Conservation (phyloP, 1,140 invertebrate species). For the Leptinotarsa undecemlineata region DNA sequence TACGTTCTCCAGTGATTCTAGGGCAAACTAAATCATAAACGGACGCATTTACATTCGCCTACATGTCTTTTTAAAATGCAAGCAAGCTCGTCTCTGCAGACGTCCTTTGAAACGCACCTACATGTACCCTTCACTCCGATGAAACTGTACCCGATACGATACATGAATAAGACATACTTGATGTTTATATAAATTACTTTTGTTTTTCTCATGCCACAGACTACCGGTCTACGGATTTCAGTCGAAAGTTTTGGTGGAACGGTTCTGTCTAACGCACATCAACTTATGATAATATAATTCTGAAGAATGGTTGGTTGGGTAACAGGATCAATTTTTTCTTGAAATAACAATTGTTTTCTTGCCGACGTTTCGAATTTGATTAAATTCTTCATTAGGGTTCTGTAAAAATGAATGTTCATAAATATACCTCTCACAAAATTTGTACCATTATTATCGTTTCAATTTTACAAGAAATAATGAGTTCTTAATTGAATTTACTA, state of each 20-base stretch:
- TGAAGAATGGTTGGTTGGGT: too few relatives aligned
- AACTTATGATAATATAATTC: too few relatives aligned
- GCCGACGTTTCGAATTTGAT: too few relatives aligned
- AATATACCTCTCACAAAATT: too few relatives aligned
- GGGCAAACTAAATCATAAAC: neutral
- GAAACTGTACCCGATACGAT: neutral
- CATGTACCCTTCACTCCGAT: neutral
- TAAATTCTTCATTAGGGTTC: too few relatives aligned
- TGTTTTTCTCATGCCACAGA: neutral
- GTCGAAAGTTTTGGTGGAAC: neutral
- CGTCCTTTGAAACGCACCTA: constrained; percentile 7
- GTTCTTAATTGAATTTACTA: too few relatives aligned
- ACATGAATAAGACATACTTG: neutral
- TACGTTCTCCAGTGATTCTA: neutral
- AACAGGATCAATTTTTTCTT: too few relatives aligned
- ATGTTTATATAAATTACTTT: neutral
- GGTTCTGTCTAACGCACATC: neutral
- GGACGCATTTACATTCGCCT: constrained; percentile 5
- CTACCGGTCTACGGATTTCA: neutral
- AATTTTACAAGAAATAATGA: too few relatives aligned
- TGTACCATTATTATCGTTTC: too few relatives aligned
- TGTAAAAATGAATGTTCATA: too few relatives aligned
- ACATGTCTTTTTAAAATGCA: constrained; percentile 6
- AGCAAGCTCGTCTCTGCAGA: neutral
- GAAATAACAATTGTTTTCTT: too few relatives aligned